Percentiles rank a stretch among this genome's conserved stretches.
Conservation (phyloP, 2,113 vertebrate species). For the Perognathus longimembris region DNA sequence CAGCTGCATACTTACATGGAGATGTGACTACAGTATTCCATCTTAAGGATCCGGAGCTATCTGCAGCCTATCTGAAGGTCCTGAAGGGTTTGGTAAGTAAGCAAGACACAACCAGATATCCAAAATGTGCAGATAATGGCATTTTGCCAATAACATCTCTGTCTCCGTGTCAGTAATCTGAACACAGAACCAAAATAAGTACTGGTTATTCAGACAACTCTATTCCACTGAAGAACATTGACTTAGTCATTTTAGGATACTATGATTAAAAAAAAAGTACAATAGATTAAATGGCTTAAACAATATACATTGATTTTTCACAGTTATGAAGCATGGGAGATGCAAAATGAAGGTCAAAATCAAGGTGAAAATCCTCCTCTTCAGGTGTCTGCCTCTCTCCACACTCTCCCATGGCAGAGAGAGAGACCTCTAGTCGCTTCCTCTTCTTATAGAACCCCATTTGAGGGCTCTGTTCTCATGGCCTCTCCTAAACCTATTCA, state of each 20-base stretch:
- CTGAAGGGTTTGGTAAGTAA: constrained; percentile 81
- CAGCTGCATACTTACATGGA: constrained; percentile 85
- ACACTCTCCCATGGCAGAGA: background rate
- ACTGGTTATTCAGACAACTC: background rate
- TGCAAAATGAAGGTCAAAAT: background rate
- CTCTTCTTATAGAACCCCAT: background rate
- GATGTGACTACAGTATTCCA: constrained; percentile 88
- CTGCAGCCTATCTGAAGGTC: constrained; percentile 85
- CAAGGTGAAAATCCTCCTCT: background rate
- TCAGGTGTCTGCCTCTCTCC: background rate
- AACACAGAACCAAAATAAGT: constrained; percentile 53
- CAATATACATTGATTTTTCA: background rate
- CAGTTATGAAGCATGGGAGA: background rate
- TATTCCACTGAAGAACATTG: background rate
- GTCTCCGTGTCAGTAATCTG: constrained; percentile 89
- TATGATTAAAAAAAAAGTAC: background rate
- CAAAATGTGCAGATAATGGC: constrained; percentile 87
- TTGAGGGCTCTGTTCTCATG: background rate
- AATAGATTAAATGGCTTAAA: background rate
- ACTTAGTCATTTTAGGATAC: background rate
- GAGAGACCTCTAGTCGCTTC: background rate
- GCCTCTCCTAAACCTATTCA: background rate
- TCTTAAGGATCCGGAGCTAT: constrained; percentile 87
- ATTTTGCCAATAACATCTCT: constrained; percentile 86
- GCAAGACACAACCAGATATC: constrained; percentile 87